phyloP scores from a whole-genome alignment of 2,888 invertebrate genomes.

The Agrochola circellaris region DNA sequence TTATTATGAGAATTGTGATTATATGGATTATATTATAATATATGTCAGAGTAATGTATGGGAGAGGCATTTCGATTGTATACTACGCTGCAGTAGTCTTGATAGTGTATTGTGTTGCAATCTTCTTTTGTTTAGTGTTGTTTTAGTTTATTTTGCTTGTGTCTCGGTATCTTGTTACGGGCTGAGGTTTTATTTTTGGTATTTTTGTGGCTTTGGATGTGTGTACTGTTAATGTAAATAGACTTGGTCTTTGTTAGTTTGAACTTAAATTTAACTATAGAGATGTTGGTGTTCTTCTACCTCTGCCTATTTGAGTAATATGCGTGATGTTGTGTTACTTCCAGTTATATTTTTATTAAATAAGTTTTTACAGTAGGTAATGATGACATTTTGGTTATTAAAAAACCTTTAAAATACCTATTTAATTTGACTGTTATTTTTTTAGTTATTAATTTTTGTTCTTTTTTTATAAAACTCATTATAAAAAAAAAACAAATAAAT shows the following conservation, averaged over 20 bases:
- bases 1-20: constrained; percentile 90
- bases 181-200: background rate
- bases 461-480: no score
- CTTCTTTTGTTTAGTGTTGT: background rate
- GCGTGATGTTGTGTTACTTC: background rate
- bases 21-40: constrained; percentile 88
- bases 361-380: no score
- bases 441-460: no score
- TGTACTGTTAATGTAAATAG: background rate
- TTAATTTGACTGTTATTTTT: background rate
- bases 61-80: constrained; percentile 77
- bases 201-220: no score
- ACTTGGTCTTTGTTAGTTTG: fast-evolving
- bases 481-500: no score
- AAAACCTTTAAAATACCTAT: background rate
- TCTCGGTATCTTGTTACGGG: background rate
- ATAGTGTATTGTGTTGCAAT: constrained; percentile 67
- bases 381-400: background rate
- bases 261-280: no score
- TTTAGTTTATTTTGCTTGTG: background rate
- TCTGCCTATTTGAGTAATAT: no score
- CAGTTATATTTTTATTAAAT: no score
- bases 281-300: background rate
- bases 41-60: constrained; percentile 89
- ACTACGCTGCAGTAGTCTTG: constrained; percentile 68